phyloP scores from a whole-genome alignment of 2,797 vertebrate species.

The Myotis planiceps region DNA sequence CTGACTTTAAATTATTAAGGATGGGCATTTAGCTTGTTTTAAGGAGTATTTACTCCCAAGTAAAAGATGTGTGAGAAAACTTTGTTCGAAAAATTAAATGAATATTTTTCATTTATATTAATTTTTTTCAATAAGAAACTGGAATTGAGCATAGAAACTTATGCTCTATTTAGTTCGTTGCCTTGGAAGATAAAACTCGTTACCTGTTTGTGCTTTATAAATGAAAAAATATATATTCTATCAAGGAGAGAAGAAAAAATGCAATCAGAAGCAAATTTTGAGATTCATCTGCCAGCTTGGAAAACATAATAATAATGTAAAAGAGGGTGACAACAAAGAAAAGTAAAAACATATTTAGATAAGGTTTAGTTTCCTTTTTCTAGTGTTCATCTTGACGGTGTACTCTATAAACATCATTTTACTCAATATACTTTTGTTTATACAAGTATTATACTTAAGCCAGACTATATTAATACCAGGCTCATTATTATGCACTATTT shows the following conservation, averaged over 20 bases:
- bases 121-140: conserved; percentile 69
- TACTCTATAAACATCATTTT: conserved; percentile 76
- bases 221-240: conserved; percentile 37
- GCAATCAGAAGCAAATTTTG: conserved; percentile 64
- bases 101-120: conserved; percentile 60
- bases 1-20: conserved; percentile 82
- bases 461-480: conserved; percentile 74
- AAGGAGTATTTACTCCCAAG: conserved; percentile 81
- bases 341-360: conserved; percentile 60
- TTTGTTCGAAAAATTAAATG: conserved; percentile 63
- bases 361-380: conserved; percentile 69
- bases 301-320: conserved; percentile 66
- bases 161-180: conserved; percentile 38
- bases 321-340: conserved; percentile 35
- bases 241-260: conserved; percentile 26
- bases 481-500: conserved; percentile 76
- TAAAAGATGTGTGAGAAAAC: conserved; percentile 59
- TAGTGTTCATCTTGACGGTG: conserved; percentile 55
- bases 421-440: conserved; percentile 79
- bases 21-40: conserved; percentile 78
- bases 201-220: conserved; percentile 54
- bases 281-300: conserved; percentile 58
- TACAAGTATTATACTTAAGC: conserved; percentile 76
- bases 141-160: conserved; percentile 43
- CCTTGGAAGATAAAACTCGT: conserved; percentile 34